Evolutionary conservation across 53 echinoderm and acorn worm species (phyloP).

Genomic region (Luidia sarsii): DNA sequence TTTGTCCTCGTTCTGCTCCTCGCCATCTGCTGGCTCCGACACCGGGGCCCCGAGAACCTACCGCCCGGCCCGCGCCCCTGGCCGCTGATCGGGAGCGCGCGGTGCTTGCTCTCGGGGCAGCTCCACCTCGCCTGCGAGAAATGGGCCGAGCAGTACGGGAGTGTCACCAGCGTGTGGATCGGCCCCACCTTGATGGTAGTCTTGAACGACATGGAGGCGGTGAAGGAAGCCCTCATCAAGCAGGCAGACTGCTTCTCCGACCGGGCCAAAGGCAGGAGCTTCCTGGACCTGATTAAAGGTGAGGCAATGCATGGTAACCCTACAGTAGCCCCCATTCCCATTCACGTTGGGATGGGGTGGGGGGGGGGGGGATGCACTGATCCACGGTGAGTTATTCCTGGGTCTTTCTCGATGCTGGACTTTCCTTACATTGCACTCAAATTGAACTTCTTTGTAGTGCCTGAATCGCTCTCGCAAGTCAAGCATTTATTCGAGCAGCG

Average conservation of each 20-base stretch:
- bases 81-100: slow-evolving; percentile 4
- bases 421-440: too few species aligned
- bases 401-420: too few species aligned
- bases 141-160: slow-evolving; percentile 13
- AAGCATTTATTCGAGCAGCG: too few species aligned
- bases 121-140: background rate
- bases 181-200: slow-evolving; percentile 21
- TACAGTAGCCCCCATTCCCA: too few species aligned
- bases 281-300: too few species aligned
- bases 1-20: background rate
- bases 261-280: background rate
- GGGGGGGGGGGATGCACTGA: too few species aligned
- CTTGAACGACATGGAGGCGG: slow-evolving; percentile 12
- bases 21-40: slow-evolving; percentile 9
- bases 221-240: slow-evolving; percentile 48
- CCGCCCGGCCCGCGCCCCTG: slow-evolving; percentile 8
- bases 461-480: too few species aligned
- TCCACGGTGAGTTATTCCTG: too few species aligned
- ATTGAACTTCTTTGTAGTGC: too few species aligned
- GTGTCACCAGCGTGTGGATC: background rate
- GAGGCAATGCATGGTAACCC: too few species aligned
- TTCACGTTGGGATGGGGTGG: too few species aligned
- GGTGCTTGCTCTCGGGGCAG: background rate
- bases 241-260: slow-evolving; percentile 47
- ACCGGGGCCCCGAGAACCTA: background rate